Base-by-base conservation (phyloP, 2,113 vertebrate genomes). In the Mohoua ochrocephala region DNA sequence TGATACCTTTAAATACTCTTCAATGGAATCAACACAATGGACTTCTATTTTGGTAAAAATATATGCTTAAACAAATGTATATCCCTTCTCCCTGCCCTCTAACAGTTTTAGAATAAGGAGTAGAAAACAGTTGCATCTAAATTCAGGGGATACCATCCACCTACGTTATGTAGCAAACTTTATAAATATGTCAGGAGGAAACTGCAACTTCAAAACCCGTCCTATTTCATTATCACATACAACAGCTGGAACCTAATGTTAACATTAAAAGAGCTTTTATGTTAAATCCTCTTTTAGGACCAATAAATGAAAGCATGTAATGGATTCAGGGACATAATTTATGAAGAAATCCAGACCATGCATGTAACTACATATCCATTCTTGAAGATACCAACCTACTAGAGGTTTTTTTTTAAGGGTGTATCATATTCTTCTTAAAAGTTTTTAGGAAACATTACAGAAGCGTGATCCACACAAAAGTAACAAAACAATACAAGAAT, bases 231-330 rank as follows among this genome's bases (percentile, higher is more conserved):
- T 87, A 93, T 63, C 49, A 74, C 24, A 91, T 92, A 87, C 95
- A 96, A 95, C 50, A 93, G 56, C 21, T 92, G 68, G 70, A 96
- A 95, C 33, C 8, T 82, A 80, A 71, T 80, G 35, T 80, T 94
- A 96, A 77, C 92, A 85, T 91, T 97, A 87, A 83, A 95, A 96
- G 28, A 91, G 22, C 11, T 74, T 96, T 75, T 68, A 93, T 78
- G 75, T 69, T 76, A 96, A 94, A 96, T 71, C 42, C 11, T 78
- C 50, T 89, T 93, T 96, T 88, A 88, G 87, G 50, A 71, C 8
- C 21, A 79, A 57, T 68, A 94, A 89, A 83, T 53, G 31, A 91
- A 54, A 96, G 52, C 14, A 81, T 23, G 19, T 60, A 93, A 96
- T 87, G 23, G 35, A 70, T 92, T 92, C 92, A 81, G 52, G 69